These are phyloP conservation scores for Asarcornis scutulata DNA, from an alignment of 2,113 vertebrate genomes.

Conservation along the genomic window DNA sequence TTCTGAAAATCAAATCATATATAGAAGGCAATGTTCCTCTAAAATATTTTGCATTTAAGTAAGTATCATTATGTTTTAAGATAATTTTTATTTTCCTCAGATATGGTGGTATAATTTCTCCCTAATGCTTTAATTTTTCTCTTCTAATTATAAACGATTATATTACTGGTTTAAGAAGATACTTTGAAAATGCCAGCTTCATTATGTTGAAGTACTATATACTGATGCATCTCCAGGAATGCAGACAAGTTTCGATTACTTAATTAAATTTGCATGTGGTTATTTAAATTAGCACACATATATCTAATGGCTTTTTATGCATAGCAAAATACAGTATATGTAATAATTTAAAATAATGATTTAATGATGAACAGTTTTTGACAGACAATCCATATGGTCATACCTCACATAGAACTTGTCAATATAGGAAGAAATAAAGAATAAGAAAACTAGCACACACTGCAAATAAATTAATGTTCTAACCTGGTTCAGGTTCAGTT, in stretches of 20 bases:
- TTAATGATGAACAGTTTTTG: neutral
- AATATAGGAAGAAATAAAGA: neutral
- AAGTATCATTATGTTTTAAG: neutral
- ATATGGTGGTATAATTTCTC: neutral
- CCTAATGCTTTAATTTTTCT: neutral
- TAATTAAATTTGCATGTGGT: neutral
- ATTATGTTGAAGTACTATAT: neutral
- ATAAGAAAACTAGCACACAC: neutral
- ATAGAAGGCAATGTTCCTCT: neutral
- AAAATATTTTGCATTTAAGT: neutral
- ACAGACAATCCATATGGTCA: neutral
- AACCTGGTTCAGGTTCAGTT: neutral
- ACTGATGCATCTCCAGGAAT: neutral
- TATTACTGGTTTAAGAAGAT: neutral
- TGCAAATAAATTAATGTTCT: neutral
- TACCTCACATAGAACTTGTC: neutral
- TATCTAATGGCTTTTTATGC: neutral
- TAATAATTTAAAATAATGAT: neutral
- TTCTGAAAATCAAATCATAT: conserved; percentile 57
- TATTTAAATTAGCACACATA: neutral
- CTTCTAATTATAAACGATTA: neutral
- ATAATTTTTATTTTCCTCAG: neutral
- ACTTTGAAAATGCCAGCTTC: neutral
- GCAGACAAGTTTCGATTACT: neutral
- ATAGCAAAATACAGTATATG: neutral